Evolutionary conservation across 2,113 vertebrate species (phyloP).

Genomic region (Sceloporus undulatus): DNA sequence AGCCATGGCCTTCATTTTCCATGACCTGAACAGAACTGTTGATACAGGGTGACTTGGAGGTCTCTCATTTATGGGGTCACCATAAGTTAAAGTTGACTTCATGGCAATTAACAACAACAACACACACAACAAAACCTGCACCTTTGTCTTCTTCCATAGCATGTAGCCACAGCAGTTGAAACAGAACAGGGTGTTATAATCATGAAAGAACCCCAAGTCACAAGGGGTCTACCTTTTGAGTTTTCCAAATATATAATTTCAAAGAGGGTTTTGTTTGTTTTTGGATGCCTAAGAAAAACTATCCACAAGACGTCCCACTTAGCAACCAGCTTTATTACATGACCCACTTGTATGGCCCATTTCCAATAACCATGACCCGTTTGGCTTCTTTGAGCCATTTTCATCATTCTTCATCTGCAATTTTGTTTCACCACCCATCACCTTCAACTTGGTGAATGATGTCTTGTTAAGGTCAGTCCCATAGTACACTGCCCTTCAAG

Average conservation of each 20-base stretch:
- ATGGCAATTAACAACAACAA: no score
- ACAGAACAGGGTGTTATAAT: no score
- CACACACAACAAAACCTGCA: no score
- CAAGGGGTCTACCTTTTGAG: not conserved
- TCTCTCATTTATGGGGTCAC: no score
- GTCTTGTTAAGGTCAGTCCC: conserved; percentile 68
- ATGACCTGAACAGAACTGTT: no score
- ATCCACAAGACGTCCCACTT: not conserved
- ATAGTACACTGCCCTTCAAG: conserved; percentile 73
- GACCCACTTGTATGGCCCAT: not conserved
- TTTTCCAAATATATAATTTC: not conserved
- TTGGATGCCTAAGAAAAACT: not conserved
- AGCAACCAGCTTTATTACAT: no score
- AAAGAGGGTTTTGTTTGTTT: no score
- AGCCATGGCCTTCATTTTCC: no score
- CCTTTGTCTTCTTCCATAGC: no score
- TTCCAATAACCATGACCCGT: not conserved
- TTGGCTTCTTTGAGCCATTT: not conserved
- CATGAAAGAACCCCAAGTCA: not conserved
- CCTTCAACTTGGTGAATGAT: conserved; percentile 45
- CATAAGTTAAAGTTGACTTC: no score
- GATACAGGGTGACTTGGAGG: no score
- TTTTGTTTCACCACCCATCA: conserved; percentile 48
- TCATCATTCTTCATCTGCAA: not conserved
- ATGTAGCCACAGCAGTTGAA: no score